Conservation (phyloP, 2,888 invertebrate genomes). For the Autographa gamma region DNA sequence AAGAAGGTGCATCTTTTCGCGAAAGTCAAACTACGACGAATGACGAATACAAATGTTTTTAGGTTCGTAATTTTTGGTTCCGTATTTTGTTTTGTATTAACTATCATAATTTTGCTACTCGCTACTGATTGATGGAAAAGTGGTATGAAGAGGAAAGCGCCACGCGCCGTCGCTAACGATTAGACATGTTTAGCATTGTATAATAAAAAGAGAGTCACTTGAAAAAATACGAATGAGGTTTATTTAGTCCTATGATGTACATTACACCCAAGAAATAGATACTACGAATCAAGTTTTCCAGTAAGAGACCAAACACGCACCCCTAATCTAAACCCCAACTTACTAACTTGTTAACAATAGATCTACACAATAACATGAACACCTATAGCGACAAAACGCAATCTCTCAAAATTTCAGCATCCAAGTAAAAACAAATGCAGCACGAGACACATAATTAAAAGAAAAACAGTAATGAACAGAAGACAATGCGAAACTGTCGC, state of each 20-base stretch:
- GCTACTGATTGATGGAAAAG: too few relatives aligned
- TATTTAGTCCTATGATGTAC: too few relatives aligned
- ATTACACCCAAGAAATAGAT: too few relatives aligned
- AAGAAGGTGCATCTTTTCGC: slow-evolving; percentile 4
- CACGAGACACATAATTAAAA: slow-evolving; percentile 50
- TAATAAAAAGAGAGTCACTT: too few relatives aligned
- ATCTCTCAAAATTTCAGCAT: slow-evolving; percentile 36
- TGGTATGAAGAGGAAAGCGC: too few relatives aligned
- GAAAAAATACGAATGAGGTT: too few relatives aligned
- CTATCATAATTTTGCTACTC: not conserved
- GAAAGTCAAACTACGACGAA: not conserved
- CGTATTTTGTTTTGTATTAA: not conserved
- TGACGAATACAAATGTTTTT: not conserved
- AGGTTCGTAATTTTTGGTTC: not conserved
- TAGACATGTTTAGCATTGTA: too few relatives aligned
- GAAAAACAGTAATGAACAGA: slow-evolving; percentile 44
- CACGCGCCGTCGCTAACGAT: too few relatives aligned
- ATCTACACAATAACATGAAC: not conserved
- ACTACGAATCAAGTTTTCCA: too few relatives aligned
- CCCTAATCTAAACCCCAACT: too few relatives aligned
- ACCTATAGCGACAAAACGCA: slow-evolving; percentile 18
- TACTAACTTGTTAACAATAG: not conserved
- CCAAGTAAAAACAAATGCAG: slow-evolving; percentile 37
- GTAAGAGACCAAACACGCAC: too few relatives aligned
- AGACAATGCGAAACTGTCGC: slow-evolving; percentile 50